Percentiles rank a stretch among this genome's conserved stretches.
phyloP scores from a whole-genome alignment of 2,113 vertebrate genomes.

The Siphamia tubifer region DNA sequence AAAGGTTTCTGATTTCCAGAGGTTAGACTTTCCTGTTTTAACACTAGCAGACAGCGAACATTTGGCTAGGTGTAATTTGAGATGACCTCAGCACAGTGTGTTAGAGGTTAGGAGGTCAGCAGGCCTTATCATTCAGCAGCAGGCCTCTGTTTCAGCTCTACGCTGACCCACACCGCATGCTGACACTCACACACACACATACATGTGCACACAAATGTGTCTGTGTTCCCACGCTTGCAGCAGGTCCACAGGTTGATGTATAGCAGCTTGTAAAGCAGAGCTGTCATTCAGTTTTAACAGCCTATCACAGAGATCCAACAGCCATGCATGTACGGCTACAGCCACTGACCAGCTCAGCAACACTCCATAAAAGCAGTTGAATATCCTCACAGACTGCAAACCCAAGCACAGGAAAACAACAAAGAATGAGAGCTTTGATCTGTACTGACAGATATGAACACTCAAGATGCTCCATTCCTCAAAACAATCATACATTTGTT shows the following conservation, averaged over 20 bases:
- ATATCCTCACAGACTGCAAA: slow-evolving; percentile 32
- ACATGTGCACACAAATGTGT: slow-evolving; percentile 6
- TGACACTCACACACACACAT: neutral
- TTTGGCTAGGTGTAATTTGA: slow-evolving; percentile 65
- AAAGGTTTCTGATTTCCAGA: slow-evolving; percentile 34
- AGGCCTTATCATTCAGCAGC: slow-evolving; percentile 63
- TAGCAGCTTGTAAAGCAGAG: slow-evolving; percentile 64
- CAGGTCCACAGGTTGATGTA: slow-evolving; percentile 59
- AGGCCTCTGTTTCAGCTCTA: slow-evolving; percentile 41
- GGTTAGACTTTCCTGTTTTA: slow-evolving; percentile 52
- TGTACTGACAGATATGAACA: slow-evolving; percentile 28
- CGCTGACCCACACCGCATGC: slow-evolving; percentile 4
- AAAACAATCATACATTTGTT: slow-evolving; percentile 26
- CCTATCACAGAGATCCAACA: slow-evolving; percentile 64
- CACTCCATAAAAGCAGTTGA: slow-evolving; percentile 65
- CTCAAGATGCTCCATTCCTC: slow-evolving; percentile 19
- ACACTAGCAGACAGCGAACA: slow-evolving; percentile 51
- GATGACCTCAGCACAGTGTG: slow-evolving; percentile 54
- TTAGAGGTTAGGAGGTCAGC: slow-evolving; percentile 61
- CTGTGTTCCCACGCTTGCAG: slow-evolving; percentile 64
- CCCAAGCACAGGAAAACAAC: slow-evolving; percentile 45
- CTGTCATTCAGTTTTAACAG: slow-evolving; percentile 64
- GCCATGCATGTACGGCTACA: slow-evolving; percentile 28
- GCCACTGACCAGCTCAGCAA: slow-evolving; percentile 51
- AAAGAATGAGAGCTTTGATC: slow-evolving; percentile 54